phyloP scores from a whole-genome alignment of 2,797 vertebrate species.

The Tapera naevia region DNA sequence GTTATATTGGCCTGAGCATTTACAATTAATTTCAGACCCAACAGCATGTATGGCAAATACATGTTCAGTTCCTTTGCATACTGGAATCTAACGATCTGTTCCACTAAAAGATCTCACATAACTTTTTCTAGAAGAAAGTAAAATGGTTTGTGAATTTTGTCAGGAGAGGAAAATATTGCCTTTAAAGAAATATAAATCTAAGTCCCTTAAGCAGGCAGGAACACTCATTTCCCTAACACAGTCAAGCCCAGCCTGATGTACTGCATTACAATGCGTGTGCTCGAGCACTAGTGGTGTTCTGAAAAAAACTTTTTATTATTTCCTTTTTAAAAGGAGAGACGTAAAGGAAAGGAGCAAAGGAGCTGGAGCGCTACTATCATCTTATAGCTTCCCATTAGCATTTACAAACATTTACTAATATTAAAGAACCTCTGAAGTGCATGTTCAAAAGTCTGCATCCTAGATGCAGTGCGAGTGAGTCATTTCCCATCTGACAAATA shows the following conservation, averaged over 20 bases:
- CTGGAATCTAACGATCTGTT: background rate
- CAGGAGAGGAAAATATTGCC: background rate
- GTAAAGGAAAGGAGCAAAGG: background rate
- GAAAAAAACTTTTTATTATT: background rate
- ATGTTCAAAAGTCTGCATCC: background rate
- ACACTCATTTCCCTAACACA: background rate
- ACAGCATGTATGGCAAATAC: background rate
- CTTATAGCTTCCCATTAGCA: background rate
- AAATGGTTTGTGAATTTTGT: background rate
- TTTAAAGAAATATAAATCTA: background rate
- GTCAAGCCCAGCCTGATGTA: background rate
- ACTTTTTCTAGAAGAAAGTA: background rate
- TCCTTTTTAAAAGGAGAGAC: background rate
- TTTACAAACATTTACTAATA: conserved; percentile 4
- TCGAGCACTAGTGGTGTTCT: background rate
- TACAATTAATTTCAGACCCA: background rate
- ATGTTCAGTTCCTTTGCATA: background rate
- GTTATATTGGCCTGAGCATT: background rate
- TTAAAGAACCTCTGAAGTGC: background rate
- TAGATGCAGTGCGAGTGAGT: background rate
- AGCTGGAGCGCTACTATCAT: background rate
- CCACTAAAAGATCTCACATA: background rate
- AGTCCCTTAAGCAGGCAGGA: background rate
- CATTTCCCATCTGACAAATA: conserved; percentile 42
- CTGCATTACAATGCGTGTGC: background rate